Conservation (phyloP, 1,140 invertebrate genomes). For the Drosophila orena region DNA sequence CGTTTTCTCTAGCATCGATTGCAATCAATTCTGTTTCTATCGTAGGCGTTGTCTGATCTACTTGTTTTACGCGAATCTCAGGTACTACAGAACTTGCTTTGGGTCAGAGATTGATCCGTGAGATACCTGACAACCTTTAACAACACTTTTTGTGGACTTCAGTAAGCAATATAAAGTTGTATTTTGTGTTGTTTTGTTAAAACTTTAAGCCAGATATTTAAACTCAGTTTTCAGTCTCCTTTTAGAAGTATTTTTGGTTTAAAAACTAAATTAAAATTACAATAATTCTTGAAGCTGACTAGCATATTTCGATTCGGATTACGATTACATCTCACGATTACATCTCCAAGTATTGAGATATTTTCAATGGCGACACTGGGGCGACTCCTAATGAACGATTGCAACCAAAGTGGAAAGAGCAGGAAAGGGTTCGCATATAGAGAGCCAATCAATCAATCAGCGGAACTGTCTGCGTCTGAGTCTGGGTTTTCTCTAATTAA, state of each 20-base stretch:
- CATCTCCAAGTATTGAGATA: constrained; percentile 7
- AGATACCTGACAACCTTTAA: neutral
- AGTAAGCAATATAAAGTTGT: too few relatives aligned
- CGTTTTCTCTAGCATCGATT: constrained; percentile 21
- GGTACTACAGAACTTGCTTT: neutral
- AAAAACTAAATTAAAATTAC: too few relatives aligned
- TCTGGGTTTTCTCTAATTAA: constrained; percentile 41
- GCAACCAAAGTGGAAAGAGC: neutral
- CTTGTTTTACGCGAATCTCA: constrained; percentile 36
- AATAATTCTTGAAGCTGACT: too few relatives aligned
- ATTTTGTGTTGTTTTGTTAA: too few relatives aligned
- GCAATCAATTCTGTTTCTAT: constrained; percentile 5
- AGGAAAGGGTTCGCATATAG: constrained; percentile 18
- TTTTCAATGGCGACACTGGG: constrained; percentile 12
- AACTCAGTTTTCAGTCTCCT: too few relatives aligned
- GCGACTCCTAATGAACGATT: constrained; percentile 7
- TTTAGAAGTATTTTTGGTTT: too few relatives aligned
- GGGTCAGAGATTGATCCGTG: constrained; percentile 16
- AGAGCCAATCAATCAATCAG: constrained; percentile 31
- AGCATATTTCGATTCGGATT: neutral
- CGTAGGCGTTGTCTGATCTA: constrained; percentile 44
- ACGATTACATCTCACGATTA: constrained; percentile 1
- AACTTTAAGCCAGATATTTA: too few relatives aligned
- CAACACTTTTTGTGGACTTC: too few relatives aligned
- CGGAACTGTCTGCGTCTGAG: constrained; percentile 13